Base-by-base conservation (phyloP, 2,113 vertebrate genomes). In the Lycaon pictus region DNA sequence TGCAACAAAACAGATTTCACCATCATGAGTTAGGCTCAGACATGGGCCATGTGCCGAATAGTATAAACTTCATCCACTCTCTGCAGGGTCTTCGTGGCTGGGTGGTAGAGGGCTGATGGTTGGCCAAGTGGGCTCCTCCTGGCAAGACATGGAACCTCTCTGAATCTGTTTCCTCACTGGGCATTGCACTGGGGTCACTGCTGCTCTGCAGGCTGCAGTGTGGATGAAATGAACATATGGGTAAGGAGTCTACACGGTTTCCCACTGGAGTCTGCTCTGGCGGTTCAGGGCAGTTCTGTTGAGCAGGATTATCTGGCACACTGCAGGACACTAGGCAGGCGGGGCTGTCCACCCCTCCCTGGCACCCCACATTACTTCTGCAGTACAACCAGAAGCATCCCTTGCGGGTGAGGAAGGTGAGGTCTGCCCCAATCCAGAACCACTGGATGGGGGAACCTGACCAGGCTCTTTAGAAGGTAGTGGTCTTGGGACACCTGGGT, bases 1-100 rank as follows among this genome's bases (percentile, higher is more conserved):
- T 99, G 98, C 96, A 98, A 95, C 25, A 67, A 74, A 55, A 37
- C 90, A 90, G 58, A 97, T 43, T 16, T 8, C 51, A n/a, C 29
- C 11, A 0, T 89, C 69, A 97, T 53, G 16, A 88, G 37, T 25
- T 3, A 7, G 77, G 17, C 37, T n/a, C 17, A n/a, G 29, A 53
- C 2, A 4, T 1, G 9, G 63, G 69, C 25, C 13, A 0, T 2
- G 6, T 3, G n/a, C 37, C 12, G 5, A 72, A 13, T 20, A 17
- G 53, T 5, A 2, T 35, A 6, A 22, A 29, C 10, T n/a, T 22
- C 7, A 3, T 7, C 37, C 11, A 5, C 53, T 55, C 55, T 15
- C 10, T 62, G 86, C 11, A 13, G 74, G 88, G 32, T 55, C 6
- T 12, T 7, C 25, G 0, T n/a, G 32, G 86, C 60, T 67, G 32